These are phyloP conservation scores for Alviniconcha strummeri DNA, from an alignment of 2,888 invertebrate genomes.

Conservation along the genomic window DNA sequence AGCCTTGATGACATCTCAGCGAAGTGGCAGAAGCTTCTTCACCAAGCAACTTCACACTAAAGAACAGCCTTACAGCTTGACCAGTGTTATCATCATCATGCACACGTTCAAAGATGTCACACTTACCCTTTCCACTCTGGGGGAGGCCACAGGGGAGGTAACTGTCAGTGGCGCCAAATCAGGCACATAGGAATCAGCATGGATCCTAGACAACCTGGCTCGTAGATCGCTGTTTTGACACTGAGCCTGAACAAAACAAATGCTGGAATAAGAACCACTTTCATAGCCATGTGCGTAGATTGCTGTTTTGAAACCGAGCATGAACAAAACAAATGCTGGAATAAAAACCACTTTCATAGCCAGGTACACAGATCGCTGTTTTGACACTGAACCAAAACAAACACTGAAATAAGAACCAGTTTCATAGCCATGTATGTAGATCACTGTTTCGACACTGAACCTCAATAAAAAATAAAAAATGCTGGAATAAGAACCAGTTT, in stretches of 20 bases:
- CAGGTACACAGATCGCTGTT: conserved; percentile 81
- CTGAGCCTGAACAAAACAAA: conserved; percentile 76
- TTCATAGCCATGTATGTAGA: conserved; percentile 75
- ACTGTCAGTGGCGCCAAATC: conserved; percentile 37
- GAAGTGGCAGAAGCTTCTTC: too few relatives aligned
- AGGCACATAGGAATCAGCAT: conserved; percentile 56
- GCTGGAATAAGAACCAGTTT: too few relatives aligned
- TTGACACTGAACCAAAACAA: conserved; percentile 80
- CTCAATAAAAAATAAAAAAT: conserved; percentile 59
- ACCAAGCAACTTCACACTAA: too few relatives aligned
- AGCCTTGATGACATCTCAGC: too few relatives aligned
- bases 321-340: conserved; percentile 59
- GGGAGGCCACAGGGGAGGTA: conserved; percentile 36
- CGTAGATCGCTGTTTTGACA: conserved; percentile 86
- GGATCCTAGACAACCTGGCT: conserved; percentile 70
- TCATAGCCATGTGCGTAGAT: conserved; percentile 77
- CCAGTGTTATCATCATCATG: too few relatives aligned
- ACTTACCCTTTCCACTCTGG: conserved; percentile 29
- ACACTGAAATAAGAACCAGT: too few relatives aligned
- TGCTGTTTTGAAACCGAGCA: conserved; percentile 85
- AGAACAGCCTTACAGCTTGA: too few relatives aligned
- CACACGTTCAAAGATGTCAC: too few relatives aligned
- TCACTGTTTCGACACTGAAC: conserved; percentile 86
- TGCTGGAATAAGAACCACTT: too few relatives aligned
- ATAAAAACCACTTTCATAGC: conserved; percentile 46